Percentiles rank a stretch among this genome's conserved stretches.
These are phyloP conservation scores for Azemiops feae DNA, from an alignment of 2,113 vertebrate species.

Conservation along the genomic window DNA sequence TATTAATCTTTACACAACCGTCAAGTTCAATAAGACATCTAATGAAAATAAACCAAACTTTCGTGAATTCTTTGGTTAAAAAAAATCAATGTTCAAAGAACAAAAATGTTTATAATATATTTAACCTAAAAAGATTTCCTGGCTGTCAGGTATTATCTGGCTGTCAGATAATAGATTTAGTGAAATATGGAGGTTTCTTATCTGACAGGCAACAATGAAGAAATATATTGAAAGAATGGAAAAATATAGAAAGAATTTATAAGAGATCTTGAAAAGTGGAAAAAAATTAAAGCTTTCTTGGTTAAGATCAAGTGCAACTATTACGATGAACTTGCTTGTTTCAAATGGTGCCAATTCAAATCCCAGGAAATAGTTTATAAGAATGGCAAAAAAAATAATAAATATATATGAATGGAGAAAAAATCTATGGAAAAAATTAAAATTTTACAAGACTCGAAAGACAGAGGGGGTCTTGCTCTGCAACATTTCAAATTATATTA, in stretches of 20 bases:
- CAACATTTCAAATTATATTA: not conserved
- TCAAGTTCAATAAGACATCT: not conserved
- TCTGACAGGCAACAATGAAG: not conserved
- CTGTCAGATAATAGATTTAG: not conserved
- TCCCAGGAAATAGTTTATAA: not conserved
- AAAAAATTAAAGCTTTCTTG: not conserved
- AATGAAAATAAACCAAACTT: not conserved
- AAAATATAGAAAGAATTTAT: not conserved
- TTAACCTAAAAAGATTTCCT: not conserved
- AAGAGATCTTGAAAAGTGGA: not conserved
- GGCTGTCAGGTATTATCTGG: not conserved
- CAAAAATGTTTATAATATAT: not conserved
- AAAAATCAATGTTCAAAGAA: not conserved
- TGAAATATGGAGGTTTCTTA: not conserved
- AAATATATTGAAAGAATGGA: not conserved
- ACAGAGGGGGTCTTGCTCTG: not conserved
- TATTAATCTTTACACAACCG: not conserved
- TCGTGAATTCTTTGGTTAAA: not conserved
- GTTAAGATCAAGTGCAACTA: not conserved
- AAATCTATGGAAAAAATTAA: not conserved
- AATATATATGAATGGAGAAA: not conserved
- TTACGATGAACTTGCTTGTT: not conserved
- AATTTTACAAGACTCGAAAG: not conserved
- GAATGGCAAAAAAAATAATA: not conserved
- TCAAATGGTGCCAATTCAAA: not conserved